These are phyloP conservation scores for Selenia dentaria DNA, from an alignment of 2,888 invertebrate species.

Conservation along the genomic window DNA sequence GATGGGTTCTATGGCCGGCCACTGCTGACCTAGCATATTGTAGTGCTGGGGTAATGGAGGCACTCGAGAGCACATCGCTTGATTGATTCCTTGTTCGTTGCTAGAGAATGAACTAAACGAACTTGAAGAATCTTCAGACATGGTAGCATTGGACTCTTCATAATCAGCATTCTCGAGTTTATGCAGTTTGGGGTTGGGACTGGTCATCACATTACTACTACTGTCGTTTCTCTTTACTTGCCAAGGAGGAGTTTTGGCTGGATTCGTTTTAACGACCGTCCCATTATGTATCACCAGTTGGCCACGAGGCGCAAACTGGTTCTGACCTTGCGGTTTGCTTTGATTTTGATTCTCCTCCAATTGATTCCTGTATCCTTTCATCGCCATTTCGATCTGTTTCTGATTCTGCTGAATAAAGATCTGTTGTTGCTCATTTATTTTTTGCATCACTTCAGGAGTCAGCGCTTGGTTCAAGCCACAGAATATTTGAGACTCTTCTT, in stretches of 20 bases:
- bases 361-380: slow-evolving; percentile 77
- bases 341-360: slow-evolving; percentile 60
- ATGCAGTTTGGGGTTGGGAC: slow-evolving; percentile 63
- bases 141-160: slow-evolving; percentile 62
- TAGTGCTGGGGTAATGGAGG: slow-evolving; percentile 89
- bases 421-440: slow-evolving; percentile 83
- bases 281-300: slow-evolving; percentile 78
- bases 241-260: slow-evolving; percentile 85
- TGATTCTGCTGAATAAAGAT: slow-evolving; percentile 83
- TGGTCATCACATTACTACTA: slow-evolving; percentile 52
- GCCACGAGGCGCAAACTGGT: slow-evolving; percentile 66
- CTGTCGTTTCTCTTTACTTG: slow-evolving; percentile 77
- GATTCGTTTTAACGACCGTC: slow-evolving; percentile 76
- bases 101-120: slow-evolving; percentile 60
- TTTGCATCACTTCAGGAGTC: slow-evolving; percentile 82
- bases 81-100: slow-evolving; percentile 65
- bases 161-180: slow-evolving; percentile 66
- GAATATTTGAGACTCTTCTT: slow-evolving; percentile 75
- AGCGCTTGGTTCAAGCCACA: slow-evolving; percentile 75
- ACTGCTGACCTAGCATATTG: slow-evolving; percentile 74
- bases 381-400: slow-evolving; percentile 80
- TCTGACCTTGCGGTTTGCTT: slow-evolving; percentile 57
- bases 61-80: slow-evolving; percentile 87
- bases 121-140: slow-evolving; percentile 66
- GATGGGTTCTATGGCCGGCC: slow-evolving; percentile 63